Evolutionary conservation across 2,888 invertebrate genomes (phyloP), one percentile per base, ranked within the genome.

Genomic region (Rhagonycha lutea): DNA sequence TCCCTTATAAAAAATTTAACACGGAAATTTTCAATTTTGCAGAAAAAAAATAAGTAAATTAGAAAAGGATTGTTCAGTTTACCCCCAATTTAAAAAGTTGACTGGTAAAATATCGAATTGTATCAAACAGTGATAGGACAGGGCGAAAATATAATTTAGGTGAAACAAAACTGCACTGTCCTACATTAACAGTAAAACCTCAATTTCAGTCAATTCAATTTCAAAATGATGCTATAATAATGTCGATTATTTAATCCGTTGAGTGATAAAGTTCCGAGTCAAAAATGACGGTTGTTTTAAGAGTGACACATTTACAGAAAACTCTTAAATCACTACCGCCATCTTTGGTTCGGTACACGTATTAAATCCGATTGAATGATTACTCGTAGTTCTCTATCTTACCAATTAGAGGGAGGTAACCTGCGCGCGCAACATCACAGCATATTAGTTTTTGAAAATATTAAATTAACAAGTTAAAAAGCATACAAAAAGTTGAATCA

Each of bases 161-260:
- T 32, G 12, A 32, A 32, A 32, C 18, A 5, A 12, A n/a, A 47
- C 8, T 47, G n/a, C 12, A 32, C 47, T 47, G 47, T n/a, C 47
- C 47, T 47, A 5, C 1, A n/a, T 47, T 47, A 47, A 47, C n/a
- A 47, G 47, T 47, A 47, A 47, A n/a, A 5, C 47, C 47, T 47
- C n/a, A 47, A 62, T 24, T 69, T 70, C 68, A 70, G 73, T 78
- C 77, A 77, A 77, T 77, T 74, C 73, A 12, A 72, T 78, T 71
- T 69, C 62, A 71, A 26, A 62, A 76, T 65, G 63, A 72, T 69
- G 69, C 72, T 69, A 63, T 63, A 47, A 61, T 14, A 47, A 47
- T 47, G n/a, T 47, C 7, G 47, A 47, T 47, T 47, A 32, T 32
- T 28, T n/a, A n/a, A 47, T n/a, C n/a, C 7, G n/a, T 47, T 5